Base-by-base conservation (phyloP, 1,140 invertebrate genomes). In the Drosophila punjabiensis region DNA sequence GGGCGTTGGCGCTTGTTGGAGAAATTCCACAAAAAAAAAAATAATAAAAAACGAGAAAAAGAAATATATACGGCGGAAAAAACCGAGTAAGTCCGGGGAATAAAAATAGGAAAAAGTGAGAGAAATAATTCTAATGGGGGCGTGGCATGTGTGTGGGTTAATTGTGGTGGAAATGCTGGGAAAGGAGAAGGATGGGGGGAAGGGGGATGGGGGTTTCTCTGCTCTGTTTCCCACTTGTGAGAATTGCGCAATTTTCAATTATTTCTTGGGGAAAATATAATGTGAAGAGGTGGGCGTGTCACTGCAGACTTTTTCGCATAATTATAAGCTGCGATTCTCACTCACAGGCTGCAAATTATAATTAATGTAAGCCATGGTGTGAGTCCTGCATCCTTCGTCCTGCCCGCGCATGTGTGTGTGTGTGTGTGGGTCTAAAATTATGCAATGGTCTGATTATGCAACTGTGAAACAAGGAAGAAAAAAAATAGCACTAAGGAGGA, bases 231-330 rank as follows among this genome's bases (percentile, higher is more conserved):
- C 85, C 85, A 88, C 85, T 88, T 89, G 85, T 88, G 85, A 89
- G 85, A 88, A 88, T 88, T 88, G 85, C 86, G 85, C 85, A 88
- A 88, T 88, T 88, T 88, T 88, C 85, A 88, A 88, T 88, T 88
- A 88, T 88, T 88, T 89, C 85, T 35, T 24, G 37, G 24, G 66
- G 53, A 45, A 68, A 71, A 45, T 18, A 52, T 20, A 43, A 24
- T n/a, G 59, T 28, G 18, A 14, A 41, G 37, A 69, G 50, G 50
- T 77, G 74, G 65, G 65, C 65, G 76, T 79, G 76, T 69, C 65
- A 33, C 32, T 79, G 65, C 66, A 79, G 56, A 50, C 50, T 61
- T 78, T 78, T 75, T 88, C 55, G 71, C 84, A 88, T 88, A 88
- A 88, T 88, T 88, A 88, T 88, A 88, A 88, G 84, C 84, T 88